Conservation (phyloP, 2,113 vertebrate genomes). For the Hippocampus zosterae region DNA sequence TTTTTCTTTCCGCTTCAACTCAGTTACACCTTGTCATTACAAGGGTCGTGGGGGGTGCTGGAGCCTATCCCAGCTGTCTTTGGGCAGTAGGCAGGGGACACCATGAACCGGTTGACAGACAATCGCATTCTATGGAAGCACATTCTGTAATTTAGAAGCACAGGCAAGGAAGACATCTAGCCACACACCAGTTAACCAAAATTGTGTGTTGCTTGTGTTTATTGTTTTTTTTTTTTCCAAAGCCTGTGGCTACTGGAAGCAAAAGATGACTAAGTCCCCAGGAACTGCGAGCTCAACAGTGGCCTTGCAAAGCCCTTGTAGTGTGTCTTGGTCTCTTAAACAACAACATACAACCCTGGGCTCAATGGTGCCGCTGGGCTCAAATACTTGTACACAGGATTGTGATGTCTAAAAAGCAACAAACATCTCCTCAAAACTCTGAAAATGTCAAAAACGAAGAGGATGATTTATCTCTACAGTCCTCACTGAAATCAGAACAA, state of each 20-base stretch:
- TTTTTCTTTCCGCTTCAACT: too few species aligned
- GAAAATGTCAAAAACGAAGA: conserved; percentile 13
- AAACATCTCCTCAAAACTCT: conserved; percentile 17
- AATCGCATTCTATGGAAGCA: too few species aligned
- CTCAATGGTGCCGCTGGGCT: conserved; percentile 25
- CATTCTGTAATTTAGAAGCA: neutral
- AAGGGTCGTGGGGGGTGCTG: too few species aligned
- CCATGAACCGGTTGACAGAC: too few species aligned
- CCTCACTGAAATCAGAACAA: neutral
- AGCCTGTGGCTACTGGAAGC: neutral
- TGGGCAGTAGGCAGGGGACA: too few species aligned
- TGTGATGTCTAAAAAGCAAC: conserved; percentile 16
- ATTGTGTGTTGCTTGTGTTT: conserved; percentile 21
- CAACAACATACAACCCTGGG: conserved; percentile 15
- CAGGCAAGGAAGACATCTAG: neutral
- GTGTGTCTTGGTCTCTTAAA: conserved; percentile 41
- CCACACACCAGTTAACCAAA: conserved; percentile 4
- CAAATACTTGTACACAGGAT: conserved; percentile 19
- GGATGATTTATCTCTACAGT: neutral
- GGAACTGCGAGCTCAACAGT: conserved; percentile 37
- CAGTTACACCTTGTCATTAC: too few species aligned
- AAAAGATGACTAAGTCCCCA: conserved; percentile 19
- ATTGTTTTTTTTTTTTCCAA: conserved; percentile 9
- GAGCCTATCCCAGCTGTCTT: too few species aligned
- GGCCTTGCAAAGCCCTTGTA: conserved; percentile 44